phyloP scores from a whole-genome alignment of 1,140 invertebrate species.

The Aphis craccivora region DNA sequence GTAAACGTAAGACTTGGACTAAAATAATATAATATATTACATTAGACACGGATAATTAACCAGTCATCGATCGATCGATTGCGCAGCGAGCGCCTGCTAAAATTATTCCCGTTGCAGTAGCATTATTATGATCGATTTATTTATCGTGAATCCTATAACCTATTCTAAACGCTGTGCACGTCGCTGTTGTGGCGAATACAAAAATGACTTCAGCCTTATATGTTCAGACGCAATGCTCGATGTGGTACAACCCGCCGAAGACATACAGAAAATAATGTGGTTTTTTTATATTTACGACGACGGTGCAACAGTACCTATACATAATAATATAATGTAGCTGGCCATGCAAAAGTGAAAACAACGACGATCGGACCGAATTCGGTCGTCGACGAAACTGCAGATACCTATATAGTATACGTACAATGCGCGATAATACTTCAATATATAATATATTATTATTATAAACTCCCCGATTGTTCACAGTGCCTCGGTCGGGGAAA shows the following conservation, averaged over 20 bases:
- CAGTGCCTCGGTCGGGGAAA: background rate
- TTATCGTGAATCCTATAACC: background rate
- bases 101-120: background rate
- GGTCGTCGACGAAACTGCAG: background rate
- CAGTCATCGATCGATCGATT: background rate
- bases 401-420: too few relatives aligned
- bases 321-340: too few relatives aligned
- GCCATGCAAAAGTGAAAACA: too few relatives aligned
- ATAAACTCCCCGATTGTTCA: background rate
- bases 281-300: background rate
- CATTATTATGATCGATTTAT: background rate
- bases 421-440: background rate
- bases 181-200: background rate
- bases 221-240: background rate
- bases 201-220: background rate
- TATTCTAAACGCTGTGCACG: too few relatives aligned
- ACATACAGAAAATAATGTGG: background rate
- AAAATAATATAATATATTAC: background rate
- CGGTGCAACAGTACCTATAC: background rate
- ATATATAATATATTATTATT: slow-evolving; percentile 17
- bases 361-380: background rate
- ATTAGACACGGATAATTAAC: background rate
- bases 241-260: background rate
- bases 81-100: background rate
- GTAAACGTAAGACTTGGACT: background rate